These are phyloP conservation scores for Melozone crissalis DNA, from an alignment of 2,113 vertebrate genomes.

Conservation along the genomic window DNA sequence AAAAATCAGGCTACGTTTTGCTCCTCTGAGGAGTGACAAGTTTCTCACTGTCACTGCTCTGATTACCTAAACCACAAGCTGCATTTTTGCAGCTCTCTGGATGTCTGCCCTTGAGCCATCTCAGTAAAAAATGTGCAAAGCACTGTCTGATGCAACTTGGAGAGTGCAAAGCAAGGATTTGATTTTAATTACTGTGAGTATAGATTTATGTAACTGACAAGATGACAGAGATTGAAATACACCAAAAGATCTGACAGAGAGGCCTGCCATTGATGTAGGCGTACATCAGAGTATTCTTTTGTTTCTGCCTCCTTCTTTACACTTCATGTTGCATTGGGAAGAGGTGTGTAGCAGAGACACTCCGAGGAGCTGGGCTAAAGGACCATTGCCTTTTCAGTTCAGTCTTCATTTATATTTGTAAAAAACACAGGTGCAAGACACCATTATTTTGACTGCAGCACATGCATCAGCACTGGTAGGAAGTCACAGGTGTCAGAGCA, in stretches of 20 bases:
- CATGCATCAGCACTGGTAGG: rapidly evolving
- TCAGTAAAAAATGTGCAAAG: neutral
- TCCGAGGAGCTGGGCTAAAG: neutral
- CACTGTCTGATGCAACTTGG: neutral
- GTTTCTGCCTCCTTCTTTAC: neutral
- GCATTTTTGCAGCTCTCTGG: neutral
- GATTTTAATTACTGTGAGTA: neutral
- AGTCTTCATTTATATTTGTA: neutral
- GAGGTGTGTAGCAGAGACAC: neutral
- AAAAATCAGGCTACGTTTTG: neutral
- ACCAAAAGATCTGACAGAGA: neutral
- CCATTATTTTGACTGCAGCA: neutral
- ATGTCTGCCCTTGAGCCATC: neutral
- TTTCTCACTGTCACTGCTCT: neutral
- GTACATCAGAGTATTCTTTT: rapidly evolving
- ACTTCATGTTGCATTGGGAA: neutral
- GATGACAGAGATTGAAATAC: neutral
- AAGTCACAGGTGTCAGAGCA: neutral
- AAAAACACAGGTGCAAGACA: neutral
- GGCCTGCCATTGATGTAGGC: rapidly evolving
- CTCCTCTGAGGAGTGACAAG: neutral
- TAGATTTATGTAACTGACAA: neutral
- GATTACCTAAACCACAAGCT: neutral
- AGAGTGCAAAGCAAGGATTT: neutral
- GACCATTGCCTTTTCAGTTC: neutral